phyloP scores from a whole-genome alignment of 2,113 vertebrate genomes.

The Hippocampus zosterae region DNA sequence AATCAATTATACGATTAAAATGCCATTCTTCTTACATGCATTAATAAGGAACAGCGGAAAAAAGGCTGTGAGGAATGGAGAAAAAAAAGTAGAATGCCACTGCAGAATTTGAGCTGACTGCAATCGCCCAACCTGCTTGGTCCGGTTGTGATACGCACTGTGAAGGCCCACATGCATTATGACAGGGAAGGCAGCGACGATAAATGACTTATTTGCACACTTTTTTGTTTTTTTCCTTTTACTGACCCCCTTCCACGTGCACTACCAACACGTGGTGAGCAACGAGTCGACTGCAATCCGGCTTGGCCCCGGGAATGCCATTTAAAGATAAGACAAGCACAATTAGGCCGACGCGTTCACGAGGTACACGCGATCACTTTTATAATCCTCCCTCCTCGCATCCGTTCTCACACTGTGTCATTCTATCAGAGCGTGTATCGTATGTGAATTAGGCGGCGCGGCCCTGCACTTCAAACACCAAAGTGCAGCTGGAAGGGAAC shows the following conservation, averaged over 20 bases:
- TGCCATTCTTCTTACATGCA: too few species aligned
- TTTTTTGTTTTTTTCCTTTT: neutral
- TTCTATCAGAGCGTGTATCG: constrained; percentile 10
- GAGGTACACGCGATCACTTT: neutral
- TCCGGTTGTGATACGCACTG: neutral
- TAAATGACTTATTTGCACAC: neutral
- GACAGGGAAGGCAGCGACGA: constrained; percentile 3
- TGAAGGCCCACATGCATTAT: neutral
- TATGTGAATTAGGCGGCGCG: constrained; percentile 40
- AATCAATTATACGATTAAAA: too few species aligned
- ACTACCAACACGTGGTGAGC: neutral
- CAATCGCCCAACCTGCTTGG: neutral
- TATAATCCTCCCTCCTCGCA: constrained; percentile 2
- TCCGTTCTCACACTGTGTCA: constrained; percentile 2
- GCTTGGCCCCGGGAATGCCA: neutral
- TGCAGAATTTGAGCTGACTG: neutral
- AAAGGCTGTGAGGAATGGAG: neutral
- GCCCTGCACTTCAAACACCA: constrained; percentile 26
- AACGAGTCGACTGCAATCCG: neutral
- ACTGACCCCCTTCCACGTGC: constrained; percentile 3
- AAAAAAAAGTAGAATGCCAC: neutral
- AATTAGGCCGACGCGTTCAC: neutral
- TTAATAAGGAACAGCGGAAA: neutral
- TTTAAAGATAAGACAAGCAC: constrained; percentile 7
- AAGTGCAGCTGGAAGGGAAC: constrained; percentile 28